Evolutionary conservation across 2,888 invertebrate genomes (phyloP).

Genomic region (Drosophila recens): DNA sequence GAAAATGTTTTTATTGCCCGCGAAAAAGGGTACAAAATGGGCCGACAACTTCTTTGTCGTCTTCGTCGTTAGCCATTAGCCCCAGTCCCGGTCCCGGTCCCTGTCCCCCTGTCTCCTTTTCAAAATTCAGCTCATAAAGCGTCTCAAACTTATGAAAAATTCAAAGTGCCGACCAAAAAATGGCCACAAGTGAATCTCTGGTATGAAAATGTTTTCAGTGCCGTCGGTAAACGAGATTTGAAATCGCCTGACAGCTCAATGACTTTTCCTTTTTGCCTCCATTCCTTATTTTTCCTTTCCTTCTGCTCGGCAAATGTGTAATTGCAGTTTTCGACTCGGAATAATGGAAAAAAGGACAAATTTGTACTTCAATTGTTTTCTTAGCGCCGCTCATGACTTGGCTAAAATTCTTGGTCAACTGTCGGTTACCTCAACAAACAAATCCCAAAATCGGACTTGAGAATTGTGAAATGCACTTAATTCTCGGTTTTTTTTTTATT

Average conservation of each 20-base stretch:
- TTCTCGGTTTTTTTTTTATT: constrained; percentile 7
- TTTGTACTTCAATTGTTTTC: constrained; percentile 62
- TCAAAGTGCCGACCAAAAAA: constrained; percentile 51
- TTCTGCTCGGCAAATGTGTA: constrained; percentile 58
- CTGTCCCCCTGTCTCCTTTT: not conserved
- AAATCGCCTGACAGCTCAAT: constrained; percentile 70
- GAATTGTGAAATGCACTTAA: constrained; percentile 51
- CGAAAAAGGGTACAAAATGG: constrained; percentile 76
- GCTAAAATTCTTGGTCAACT: constrained; percentile 37
- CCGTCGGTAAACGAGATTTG: constrained; percentile 66
- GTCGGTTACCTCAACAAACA: constrained; percentile 32
- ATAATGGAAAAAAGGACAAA: constrained; percentile 42
- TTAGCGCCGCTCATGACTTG: constrained; percentile 63
- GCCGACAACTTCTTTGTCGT: constrained; percentile 55
- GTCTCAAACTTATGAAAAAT: constrained; percentile 67
- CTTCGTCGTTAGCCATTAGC: constrained; percentile 67
- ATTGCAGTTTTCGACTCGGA: constrained; percentile 55
- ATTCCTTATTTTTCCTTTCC: constrained; percentile 14
- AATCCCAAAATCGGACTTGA: constrained; percentile 13
- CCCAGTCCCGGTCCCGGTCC: not conserved
- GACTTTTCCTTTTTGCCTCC: constrained; percentile 63
- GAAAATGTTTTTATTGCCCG: constrained; percentile 80
- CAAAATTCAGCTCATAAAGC: constrained; percentile 31
- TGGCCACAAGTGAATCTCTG: constrained; percentile 41
- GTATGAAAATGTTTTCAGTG: constrained; percentile 31